Base-by-base conservation (phyloP, 2,113 vertebrate species). In the Sinocyclocheilus grahami region DNA sequence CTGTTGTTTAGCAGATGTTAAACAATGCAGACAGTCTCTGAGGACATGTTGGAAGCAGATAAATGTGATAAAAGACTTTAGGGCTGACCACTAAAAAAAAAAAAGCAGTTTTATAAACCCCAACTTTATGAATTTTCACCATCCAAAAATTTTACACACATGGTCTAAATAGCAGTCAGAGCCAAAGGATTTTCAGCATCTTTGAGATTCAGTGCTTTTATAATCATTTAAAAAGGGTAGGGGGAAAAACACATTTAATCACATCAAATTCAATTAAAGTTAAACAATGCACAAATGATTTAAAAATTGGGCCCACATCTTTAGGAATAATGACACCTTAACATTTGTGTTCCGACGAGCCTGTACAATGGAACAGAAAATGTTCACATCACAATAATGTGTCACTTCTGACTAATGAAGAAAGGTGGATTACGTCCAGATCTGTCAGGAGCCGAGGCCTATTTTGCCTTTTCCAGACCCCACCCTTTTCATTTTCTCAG, bases 401-500 rank as follows among this genome's bases (percentile, higher is more conserved):
- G 27, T 62, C 39, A 65, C 14, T 65, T 2, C 42, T 58, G 42
- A 37, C 72, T 85, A 87, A 89, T 83, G 53, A 89, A 86, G 81
- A 86, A 62, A 46, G 63, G 53, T 87, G 88, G 83, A 83, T 13
- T 62, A 18, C 20, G 18, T 84, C 86, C 78, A 87, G 76, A 65
- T 80, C 69, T 72, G 63, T 75, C 84, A 81, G 42, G 30, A 74
- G 71, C 67, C 75, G 27, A 78, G 62, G 51, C 71, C 76, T 22
- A 82, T 82, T 46, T 22, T 58, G 33, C 76, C 30, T 62, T 76
- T 58, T 53, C 69, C 74, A 78, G 18, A 83, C 82, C 63, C 86
- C 74, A 53, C 78, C 86, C 79, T 33, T 65, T 51, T 85, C 86
- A 90, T 88, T 89, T 82, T 86, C 87, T 78, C 88, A 87, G 78